Base-by-base conservation (phyloP, 2,888 invertebrate genomes). In the Lymantria monacha region DNA sequence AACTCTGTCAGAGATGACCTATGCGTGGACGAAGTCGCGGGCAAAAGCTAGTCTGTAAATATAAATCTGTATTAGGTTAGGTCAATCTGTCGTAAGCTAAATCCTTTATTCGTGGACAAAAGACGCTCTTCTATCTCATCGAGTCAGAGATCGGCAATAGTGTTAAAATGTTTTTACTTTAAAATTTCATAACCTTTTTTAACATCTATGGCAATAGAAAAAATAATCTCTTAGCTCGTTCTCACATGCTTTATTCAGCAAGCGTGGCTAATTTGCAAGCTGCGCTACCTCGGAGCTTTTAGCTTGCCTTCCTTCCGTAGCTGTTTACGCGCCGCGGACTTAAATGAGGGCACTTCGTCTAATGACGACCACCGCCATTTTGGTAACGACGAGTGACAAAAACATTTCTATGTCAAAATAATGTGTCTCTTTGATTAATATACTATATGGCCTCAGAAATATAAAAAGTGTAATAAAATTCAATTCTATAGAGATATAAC, bases 341-440 rank as follows among this genome's bases (percentile, higher is more conserved):
- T 81, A 84, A 85, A 84, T 77, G 82, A 85, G 83, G 82, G 83
- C 84, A 86, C 84, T 87, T 81, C 69, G 77, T 70, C 78, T 86
- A 87, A 86, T 86, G 85, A 85, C 82, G 79, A 76, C 83, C 81
- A 75, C 76, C 79, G 79, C 78, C 82, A 80, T 85, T 83, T 83
- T 70, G 76, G 80, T 79, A 78, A 81, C 78, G 72, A 70, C 76
- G 72, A 70, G 66, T 76, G 75, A 76, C 76, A 72, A 77, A 72
- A 70, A 69, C 62, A 65, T 64, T 59, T 55, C 49, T 49, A 59
- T 55, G 55, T 65, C 57, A 54, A 51, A 64, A 61, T 57, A 60
- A 61, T 48, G 48, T 59, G 49, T 58, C 61, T 37, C 50, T 49
- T 40, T 49, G 50, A 48, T 52, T 53, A 57, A 48, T 62, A 48